phyloP scores from a whole-genome alignment of 1,140 invertebrate species.

The Halesus radiatus region DNA sequence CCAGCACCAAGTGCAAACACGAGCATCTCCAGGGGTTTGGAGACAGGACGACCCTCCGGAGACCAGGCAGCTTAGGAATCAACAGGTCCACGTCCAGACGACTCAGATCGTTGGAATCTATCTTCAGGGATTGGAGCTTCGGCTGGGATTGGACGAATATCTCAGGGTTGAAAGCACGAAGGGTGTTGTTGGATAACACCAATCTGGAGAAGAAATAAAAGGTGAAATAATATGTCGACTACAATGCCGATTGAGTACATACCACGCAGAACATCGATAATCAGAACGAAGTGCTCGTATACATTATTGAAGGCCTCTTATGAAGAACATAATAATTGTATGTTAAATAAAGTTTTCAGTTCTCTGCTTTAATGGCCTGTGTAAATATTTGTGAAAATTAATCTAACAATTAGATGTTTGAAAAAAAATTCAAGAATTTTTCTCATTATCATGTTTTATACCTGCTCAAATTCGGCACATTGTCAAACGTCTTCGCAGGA shows the following conservation, averaged over 20 bases:
- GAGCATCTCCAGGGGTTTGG: slow-evolving; percentile 50
- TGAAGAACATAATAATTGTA: no score
- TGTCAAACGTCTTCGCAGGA: slow-evolving; percentile 29
- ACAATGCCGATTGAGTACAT: no score
- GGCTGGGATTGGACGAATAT: slow-evolving; percentile 26
- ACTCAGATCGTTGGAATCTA: slow-evolving; percentile 32
- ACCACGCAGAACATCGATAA: no score
- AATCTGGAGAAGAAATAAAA: slow-evolving; percentile 24
- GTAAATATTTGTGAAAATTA: no score
- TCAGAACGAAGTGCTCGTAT: no score
- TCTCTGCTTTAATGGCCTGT: no score
- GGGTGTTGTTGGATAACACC: slow-evolving; percentile 38
- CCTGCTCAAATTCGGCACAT: slow-evolving; percentile 25
- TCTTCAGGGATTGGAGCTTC: neutral
- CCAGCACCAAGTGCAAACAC: slow-evolving; percentile 24
- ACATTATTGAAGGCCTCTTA: no score
- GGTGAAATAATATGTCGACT: no score
- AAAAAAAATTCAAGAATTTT: no score
- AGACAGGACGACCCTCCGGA: slow-evolving; percentile 16
- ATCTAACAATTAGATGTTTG: no score
- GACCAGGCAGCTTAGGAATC: slow-evolving; percentile 1
- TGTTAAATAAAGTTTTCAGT: no score
- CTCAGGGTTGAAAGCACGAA: slow-evolving; percentile 23
- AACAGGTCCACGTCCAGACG: neutral
- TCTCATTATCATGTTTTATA: neutral